Conservation (phyloP, 2,113 vertebrate species). For the Notothenia coriiceps region DNA sequence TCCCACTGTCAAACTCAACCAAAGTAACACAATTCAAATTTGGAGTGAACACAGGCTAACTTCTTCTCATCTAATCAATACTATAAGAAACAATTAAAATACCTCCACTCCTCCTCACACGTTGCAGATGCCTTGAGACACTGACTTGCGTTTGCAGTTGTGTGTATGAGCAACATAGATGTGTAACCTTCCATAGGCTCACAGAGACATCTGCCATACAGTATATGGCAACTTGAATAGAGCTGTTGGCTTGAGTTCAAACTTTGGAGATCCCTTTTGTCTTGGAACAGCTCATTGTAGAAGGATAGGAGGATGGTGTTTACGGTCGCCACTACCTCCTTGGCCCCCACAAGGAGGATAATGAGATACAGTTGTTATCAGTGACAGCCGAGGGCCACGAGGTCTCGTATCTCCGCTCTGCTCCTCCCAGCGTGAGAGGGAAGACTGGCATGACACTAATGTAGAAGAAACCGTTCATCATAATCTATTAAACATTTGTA, state of each 20-base stretch:
- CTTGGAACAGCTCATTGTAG: slow-evolving; percentile 65
- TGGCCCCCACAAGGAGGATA: slow-evolving; percentile 70
- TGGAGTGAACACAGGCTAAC: no score
- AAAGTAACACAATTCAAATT: no score
- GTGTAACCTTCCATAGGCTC: slow-evolving; percentile 68
- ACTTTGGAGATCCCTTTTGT: slow-evolving; percentile 73
- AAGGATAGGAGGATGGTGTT: slow-evolving; percentile 71
- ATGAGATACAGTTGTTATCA: slow-evolving; percentile 82
- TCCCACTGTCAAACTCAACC: no score
- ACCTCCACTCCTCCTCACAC: slow-evolving; percentile 40
- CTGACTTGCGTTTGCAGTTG: slow-evolving; percentile 18
- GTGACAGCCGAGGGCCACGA: slow-evolving; percentile 68
- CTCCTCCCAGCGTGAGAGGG: slow-evolving; percentile 55
- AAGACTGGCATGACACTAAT: slow-evolving; percentile 51
- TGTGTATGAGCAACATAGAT: slow-evolving; percentile 54
- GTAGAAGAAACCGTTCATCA: slow-evolving; percentile 1
- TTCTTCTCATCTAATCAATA: no score
- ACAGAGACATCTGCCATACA: slow-evolving; percentile 76
- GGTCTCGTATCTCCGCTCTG: slow-evolving; percentile 50
- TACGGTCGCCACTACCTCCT: slow-evolving; percentile 59
- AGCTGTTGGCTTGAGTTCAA: slow-evolving; percentile 78
- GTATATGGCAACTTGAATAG: slow-evolving; percentile 68
- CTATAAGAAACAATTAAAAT: slow-evolving; percentile 11
- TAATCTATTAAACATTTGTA: neutral
- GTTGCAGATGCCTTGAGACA: slow-evolving; percentile 46